These are phyloP conservation scores for Mungos mungo DNA, from an alignment of 2,113 vertebrate genomes.

Conservation along the genomic window DNA sequence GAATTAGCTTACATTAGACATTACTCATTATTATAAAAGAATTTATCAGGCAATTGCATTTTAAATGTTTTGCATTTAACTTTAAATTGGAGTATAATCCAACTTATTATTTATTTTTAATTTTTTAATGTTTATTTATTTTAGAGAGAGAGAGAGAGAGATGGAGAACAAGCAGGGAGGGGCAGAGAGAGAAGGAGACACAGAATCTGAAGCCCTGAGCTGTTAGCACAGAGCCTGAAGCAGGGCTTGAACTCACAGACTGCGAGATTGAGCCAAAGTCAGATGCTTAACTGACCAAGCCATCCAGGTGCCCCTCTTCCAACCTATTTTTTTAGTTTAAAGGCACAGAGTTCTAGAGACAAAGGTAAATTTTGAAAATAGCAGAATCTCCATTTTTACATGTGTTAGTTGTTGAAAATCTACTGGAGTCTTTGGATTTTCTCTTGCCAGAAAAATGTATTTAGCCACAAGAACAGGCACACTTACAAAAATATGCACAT, in stretches of 20 bases:
- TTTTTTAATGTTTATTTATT: no score
- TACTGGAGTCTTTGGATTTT: neutral
- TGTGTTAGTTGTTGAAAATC: neutral
- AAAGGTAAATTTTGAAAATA: slow-evolving; percentile 5
- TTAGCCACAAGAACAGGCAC: neutral
- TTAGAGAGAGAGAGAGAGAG: no score
- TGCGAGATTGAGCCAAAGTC: no score
- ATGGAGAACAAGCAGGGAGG: no score
- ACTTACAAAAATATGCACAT: neutral
- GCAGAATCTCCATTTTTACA: neutral
- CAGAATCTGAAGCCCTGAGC: no score
- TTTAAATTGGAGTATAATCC: neutral
- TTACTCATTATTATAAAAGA: neutral
- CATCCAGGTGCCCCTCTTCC: neutral
- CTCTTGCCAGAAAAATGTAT: neutral
- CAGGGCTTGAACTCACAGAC: no score
- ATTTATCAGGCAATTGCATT: neutral
- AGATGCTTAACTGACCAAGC: no score
- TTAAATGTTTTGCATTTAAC: neutral
- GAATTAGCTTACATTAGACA: neutral
- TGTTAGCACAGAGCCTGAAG: no score
- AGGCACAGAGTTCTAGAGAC: neutral
- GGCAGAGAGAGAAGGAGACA: no score
- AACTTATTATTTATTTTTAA: neutral
- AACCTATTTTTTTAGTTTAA: neutral